Evolutionary conservation across 2,888 invertebrate genomes (phyloP), one percentile per base, ranked within the genome.

Genomic region (Tillus elongatus): DNA sequence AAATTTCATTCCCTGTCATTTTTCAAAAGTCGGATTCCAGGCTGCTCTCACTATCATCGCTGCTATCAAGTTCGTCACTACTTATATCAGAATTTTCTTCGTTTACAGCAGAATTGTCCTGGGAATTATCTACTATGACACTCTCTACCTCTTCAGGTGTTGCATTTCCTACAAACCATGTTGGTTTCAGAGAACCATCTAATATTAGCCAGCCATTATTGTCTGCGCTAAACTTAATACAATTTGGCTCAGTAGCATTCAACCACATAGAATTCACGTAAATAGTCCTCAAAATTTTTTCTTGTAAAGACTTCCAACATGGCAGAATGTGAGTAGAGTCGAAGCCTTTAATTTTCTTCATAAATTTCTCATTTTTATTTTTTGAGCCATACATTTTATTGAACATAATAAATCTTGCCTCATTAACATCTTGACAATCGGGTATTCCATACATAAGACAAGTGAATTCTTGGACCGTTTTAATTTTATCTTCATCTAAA

Each of bases 231-330:
- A n/a, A n/a, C n/a, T 35, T 47, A 9, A 42, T 35, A 30, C 49
- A 54, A 13, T 33, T 28, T 15, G 43, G 42, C 6, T 48, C 39
- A 29, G 49, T 52, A 8, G 50, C 46, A 48, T 51, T 45, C 12
- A 34, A 19, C 51, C 50, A 48, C 52, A 52, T 53, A 1, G 49
- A 46, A 44, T 48, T 49, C 13, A 50, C 50, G 35, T 42, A 52
- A 43, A 45, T 46, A 36, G 44, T 49, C 38, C 45, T 41, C 41
- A 48, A 47, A 30, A 42, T 43, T 49, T 49, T 51, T 31, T 51
- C 48, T 30, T n/a, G n/a, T 16, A 48, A 41, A 39, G 49, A 50
- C 37, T 37, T 45, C 46, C 45, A 50, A 41, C 48, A 50, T 40
- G 49, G 47, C 43, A 47, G 47, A 39, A 51, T 47, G 35, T 33